Evolutionary conservation across 2,888 invertebrate species (phyloP), one percentile per base, ranked within the genome.

Genomic region (Prosapia bicincta): DNA sequence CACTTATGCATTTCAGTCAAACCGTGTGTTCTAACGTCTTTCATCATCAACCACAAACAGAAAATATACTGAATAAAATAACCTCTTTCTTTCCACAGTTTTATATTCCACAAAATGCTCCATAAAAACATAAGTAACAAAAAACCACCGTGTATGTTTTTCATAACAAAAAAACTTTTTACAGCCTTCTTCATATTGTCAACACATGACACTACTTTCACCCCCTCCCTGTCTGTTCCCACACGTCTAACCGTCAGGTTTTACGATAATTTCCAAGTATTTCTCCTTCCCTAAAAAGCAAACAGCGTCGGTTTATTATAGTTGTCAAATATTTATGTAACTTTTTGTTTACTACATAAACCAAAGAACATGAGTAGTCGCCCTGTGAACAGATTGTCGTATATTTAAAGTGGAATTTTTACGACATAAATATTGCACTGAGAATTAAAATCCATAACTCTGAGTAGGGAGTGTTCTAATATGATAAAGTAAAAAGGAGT

Each of bases 161-260:
- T 54, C 54, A 54, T 54, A 54, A 54, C 54, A 54, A 54, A 54
- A 54, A 54, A 54, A 54, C 54, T 54, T 54, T n/a, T 54, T 54
- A 54, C 54, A 54, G 6, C 54, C 54, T 20, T 54, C 15, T 38
- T 38, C 38, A 38, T 38, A 38, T 38, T 38, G 38, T 54, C 54
- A 54, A 54, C 54, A 54, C 54, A 54, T 54, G 54, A 54, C 54
- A 54, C 54, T 20, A 2, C 54, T 20, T 38, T 38, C 13, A 38
- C 13, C 54, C 54, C n/a, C n/a, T n/a, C n/a, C n/a, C n/a, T n/a
- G n/a, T n/a, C n/a, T n/a, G n/a, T n/a, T n/a, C n/a, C 54, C 54
- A 54, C 54, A 54, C n/a, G 54, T 20, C n/a, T 54, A 54, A 54
- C 54, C 54, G 54, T 20, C 54, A 20, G 20, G 54, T n/a, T 54